phyloP scores from a whole-genome alignment of 2,797 vertebrate species.

The Aplochiton taeniatus region DNA sequence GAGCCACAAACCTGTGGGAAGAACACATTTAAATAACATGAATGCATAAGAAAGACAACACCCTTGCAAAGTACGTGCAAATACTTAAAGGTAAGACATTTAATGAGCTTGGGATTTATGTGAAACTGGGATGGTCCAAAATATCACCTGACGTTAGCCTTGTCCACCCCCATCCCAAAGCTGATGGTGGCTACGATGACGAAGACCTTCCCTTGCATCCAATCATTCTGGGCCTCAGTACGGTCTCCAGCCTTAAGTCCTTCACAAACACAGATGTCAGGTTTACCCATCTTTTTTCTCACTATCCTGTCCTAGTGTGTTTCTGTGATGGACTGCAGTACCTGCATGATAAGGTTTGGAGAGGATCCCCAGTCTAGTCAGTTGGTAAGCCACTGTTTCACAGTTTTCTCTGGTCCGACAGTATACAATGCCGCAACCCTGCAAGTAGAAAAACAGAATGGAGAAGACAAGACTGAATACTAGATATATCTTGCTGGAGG shows the following conservation, averaged over 20 bases:
- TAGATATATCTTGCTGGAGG: neutral
- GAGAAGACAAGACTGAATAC: neutral
- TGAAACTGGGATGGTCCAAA: neutral
- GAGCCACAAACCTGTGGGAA: constrained; percentile 87
- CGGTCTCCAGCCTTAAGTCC: constrained; percentile 88
- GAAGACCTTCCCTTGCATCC: constrained; percentile 92
- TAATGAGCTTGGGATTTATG: too few species aligned
- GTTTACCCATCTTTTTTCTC: neutral
- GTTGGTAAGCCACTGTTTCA: constrained; percentile 87
- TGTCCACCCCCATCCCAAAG: constrained; percentile 99
- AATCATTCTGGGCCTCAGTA: constrained; percentile 85
- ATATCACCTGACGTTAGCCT: constrained; percentile 90
- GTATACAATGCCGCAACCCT: constrained; percentile 96
- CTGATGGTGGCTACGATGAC: constrained; percentile 97
- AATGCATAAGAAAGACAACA: neutral
- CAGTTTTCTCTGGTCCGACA: constrained; percentile 93
- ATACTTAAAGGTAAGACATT: too few species aligned
- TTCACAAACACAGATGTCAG: constrained; percentile 47
- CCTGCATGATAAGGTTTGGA: constrained; percentile 96
- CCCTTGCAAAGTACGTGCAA: neutral
- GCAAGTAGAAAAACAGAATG: constrained; percentile 25
- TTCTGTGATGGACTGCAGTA: constrained; percentile 41
- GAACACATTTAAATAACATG: constrained; percentile 6
- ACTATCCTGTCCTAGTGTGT: neutral
- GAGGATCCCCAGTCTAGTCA: constrained; percentile 84